Base-by-base conservation (phyloP, 2,113 vertebrate genomes). In the Polyodon spathula region DNA sequence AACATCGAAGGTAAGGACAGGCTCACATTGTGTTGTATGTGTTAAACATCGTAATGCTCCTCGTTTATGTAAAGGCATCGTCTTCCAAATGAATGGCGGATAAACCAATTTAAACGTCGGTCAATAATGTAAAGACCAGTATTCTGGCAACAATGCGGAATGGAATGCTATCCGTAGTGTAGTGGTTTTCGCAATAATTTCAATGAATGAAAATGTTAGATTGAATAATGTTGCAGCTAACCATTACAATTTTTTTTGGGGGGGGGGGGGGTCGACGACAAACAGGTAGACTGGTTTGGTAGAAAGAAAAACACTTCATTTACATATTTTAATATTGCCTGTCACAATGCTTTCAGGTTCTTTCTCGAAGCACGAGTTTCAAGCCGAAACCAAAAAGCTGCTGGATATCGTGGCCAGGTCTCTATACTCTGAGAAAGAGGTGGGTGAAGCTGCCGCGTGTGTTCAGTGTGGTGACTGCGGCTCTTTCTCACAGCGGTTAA, bases 381-480 rank as follows among this genome's bases (percentile, higher is more conserved):
- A 97, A 77, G 95, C 96, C 17, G 94, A 99, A 76, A 99, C 95
- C 0, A 97, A 94, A 79, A 95, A 99, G 66, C 88, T 99, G 59
- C 71, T 99, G 83, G 95, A 98, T 68, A 97, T 99, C 9, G 95
- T 99, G 59, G 94, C 96, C 52, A 78, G 89, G 42, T 99, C 96
- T 4, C 73, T 99, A 69, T 99, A 99, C 78, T 99, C 96, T 0
- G 96, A 98, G 75, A 98, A 98, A 73, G 96, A 99, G 91, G 95
- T 98, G 60, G 60, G 42, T 9, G 7, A 14, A 2, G 9, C 48
- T n/a, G 27, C 27, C 1, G 27, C 27, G 27, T 27, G 27, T 50
- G 48, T 50, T 10, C 14, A 50, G 48, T 27, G 27, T 27, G 27
- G 3, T 3, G 3, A 27, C 27, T 27, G 12, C 6, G 12, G 48